Conservation (phyloP, 2,888 invertebrate species). For the Holacanthella duospinosa region DNA sequence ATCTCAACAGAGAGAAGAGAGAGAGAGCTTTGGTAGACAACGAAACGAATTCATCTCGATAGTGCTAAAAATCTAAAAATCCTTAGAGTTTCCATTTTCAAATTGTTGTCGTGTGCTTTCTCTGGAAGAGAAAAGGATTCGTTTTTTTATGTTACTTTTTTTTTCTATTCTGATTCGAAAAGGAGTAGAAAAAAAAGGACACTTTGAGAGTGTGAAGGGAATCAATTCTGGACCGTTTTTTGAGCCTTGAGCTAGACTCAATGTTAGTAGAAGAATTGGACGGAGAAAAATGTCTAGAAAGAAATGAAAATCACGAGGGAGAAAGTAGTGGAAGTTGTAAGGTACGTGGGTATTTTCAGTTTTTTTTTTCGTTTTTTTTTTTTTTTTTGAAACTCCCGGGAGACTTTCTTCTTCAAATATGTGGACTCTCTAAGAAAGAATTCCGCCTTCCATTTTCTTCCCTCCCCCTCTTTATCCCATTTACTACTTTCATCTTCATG, state of each 20-base stretch:
- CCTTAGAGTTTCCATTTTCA: too few species aligned
- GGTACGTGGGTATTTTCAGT: not conserved
- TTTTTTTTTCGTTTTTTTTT: too few species aligned
- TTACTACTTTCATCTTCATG: slow-evolving; percentile 4
- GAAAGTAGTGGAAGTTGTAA: not conserved
- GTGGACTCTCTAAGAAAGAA: not conserved
- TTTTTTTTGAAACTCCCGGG: not conserved
- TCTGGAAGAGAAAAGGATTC: too few species aligned
- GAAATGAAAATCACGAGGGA: not conserved
- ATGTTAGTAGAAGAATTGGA: not conserved
- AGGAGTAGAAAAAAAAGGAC: too few species aligned
- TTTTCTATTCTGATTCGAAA: not conserved
- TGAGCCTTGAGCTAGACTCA: not conserved
- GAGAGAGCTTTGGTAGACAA: too few species aligned
- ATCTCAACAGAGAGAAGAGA: too few species aligned
- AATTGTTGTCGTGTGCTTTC: too few species aligned
- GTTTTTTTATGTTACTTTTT: not conserved
- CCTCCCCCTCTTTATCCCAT: not conserved
- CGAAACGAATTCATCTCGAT: too few species aligned
- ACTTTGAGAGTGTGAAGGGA: not conserved
- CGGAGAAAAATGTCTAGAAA: not conserved
- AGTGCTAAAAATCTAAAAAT: too few species aligned
- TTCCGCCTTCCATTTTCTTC: not conserved
- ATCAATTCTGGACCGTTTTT: not conserved
- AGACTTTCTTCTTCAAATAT: not conserved